A percentile compares a stretch with the other conserved stretches of the same genome.
Evolutionary conservation across 2,113 vertebrate species (phyloP).

Genomic region (Bujurquina vittata): DNA sequence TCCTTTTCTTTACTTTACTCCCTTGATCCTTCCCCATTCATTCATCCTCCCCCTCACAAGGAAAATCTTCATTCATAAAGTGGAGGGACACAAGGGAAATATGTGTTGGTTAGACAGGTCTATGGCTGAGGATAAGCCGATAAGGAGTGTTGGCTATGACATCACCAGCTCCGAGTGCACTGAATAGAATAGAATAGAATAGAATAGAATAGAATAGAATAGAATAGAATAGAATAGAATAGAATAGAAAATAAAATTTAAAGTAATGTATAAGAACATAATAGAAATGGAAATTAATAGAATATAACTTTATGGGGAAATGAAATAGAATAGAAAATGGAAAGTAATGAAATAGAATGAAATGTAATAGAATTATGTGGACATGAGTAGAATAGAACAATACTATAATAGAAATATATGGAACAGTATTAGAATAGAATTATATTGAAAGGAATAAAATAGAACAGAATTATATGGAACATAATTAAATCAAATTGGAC

Average conservation of each 20-base stretch:
- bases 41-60: constrained; percentile 61
- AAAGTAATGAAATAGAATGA: not conserved
- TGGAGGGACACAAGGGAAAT: constrained; percentile 13
- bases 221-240: not conserved
- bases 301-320: not conserved
- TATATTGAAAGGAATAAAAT: not conserved
- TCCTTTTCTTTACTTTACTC: not conserved
- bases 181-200: not conserved
- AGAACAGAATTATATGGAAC: not conserved
- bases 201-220: not conserved
- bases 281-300: not conserved
- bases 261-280: too few species aligned
- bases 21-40: constrained; percentile 37
- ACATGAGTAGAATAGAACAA: not conserved
- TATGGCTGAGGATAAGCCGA: not conserved
- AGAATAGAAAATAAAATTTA: not conserved
- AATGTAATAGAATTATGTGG: not conserved
- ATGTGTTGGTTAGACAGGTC: constrained; percentile 2
- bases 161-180: constrained; percentile 25
- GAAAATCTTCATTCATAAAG: constrained; percentile 67
- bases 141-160: constrained; percentile 29
- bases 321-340: not conserved
- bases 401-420: not conserved
- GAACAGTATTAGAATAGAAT: not conserved
- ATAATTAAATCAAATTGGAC: not conserved